phyloP scores from a whole-genome alignment of 2,888 invertebrate genomes.

The Eupithecia pulchellata region DNA sequence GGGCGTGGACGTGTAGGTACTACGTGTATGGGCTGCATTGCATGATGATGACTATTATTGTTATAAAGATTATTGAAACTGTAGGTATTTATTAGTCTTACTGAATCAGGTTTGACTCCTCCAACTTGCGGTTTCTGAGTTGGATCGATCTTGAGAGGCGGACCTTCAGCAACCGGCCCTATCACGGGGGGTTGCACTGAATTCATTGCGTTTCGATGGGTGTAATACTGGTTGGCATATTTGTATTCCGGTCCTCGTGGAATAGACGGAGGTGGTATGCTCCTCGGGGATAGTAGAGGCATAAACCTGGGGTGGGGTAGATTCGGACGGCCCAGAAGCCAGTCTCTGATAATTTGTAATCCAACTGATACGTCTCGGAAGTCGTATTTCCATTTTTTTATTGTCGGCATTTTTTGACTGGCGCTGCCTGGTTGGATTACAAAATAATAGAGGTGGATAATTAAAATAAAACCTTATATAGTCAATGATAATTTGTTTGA shows the following conservation, averaged over 20 bases:
- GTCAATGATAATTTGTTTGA: too few species aligned
- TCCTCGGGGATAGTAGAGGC: slow-evolving; percentile 61
- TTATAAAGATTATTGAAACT: too few species aligned
- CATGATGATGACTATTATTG: neutral
- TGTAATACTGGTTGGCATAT: slow-evolving; percentile 67
- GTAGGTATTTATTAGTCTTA: slow-evolving; percentile 50
- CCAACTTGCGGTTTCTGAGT: slow-evolving; percentile 47
- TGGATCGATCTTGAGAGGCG: slow-evolving; percentile 48
- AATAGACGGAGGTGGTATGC: slow-evolving; percentile 67
- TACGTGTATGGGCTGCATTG: too few species aligned
- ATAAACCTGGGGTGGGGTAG: slow-evolving; percentile 64
- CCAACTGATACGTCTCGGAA: slow-evolving; percentile 66
- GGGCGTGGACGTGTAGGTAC: too few species aligned
- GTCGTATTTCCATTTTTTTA: slow-evolving; percentile 43
- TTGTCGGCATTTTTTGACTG: neutral
- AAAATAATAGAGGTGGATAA: neutral
- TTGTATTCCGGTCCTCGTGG: slow-evolving; percentile 66
- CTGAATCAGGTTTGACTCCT: slow-evolving; percentile 55
- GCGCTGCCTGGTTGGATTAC: too few species aligned
- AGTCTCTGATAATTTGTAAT: slow-evolving; percentile 61
- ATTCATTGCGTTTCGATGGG: slow-evolving; percentile 54
- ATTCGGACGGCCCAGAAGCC: slow-evolving; percentile 69
- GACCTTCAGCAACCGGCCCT: slow-evolving; percentile 68
- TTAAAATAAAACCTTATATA: too few species aligned
- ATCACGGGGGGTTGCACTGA: slow-evolving; percentile 72